These are phyloP conservation scores for Pteronura brasiliensis DNA, from an alignment of 2,113 vertebrate species.

Conservation along the genomic window DNA sequence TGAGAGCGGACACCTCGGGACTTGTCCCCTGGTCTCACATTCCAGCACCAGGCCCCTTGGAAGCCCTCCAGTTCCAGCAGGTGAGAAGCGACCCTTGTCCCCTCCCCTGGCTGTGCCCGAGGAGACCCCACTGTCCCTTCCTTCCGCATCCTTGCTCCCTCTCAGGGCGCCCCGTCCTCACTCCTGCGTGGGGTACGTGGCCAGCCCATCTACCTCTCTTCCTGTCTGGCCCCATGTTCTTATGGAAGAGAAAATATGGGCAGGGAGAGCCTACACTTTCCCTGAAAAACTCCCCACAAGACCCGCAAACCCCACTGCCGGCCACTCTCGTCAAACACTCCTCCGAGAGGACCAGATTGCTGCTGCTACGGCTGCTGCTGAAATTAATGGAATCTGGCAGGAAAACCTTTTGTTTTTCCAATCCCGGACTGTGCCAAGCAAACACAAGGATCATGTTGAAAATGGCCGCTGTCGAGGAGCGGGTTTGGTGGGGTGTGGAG, in stretches of 20 bases:
- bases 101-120: background rate
- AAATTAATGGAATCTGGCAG: constrained; percentile 86
- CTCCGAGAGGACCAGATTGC: constrained; percentile 81
- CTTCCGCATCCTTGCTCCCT: background rate
- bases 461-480: constrained; percentile 69
- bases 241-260: background rate
- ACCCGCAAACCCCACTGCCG: constrained; percentile 72
- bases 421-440: constrained; percentile 83
- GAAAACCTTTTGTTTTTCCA: constrained; percentile 85
- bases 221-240: background rate
- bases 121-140: background rate
- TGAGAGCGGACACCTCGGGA: constrained; percentile 67
- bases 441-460: constrained; percentile 83
- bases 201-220: background rate
- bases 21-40: constrained; percentile 71
- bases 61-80: constrained; percentile 78
- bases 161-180: background rate
- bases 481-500: background rate
- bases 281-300: constrained; percentile 76
- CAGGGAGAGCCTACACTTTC: constrained; percentile 50
- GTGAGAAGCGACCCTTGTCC: constrained; percentile 80
- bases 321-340: constrained; percentile 78
- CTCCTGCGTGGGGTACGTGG: constrained; percentile 11
- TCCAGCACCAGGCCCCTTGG: constrained; percentile 78
- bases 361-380: constrained; percentile 72